These are phyloP conservation scores for Stenolophus ochropezus DNA, from an alignment of 2,888 invertebrate genomes.

Conservation along the genomic window DNA sequence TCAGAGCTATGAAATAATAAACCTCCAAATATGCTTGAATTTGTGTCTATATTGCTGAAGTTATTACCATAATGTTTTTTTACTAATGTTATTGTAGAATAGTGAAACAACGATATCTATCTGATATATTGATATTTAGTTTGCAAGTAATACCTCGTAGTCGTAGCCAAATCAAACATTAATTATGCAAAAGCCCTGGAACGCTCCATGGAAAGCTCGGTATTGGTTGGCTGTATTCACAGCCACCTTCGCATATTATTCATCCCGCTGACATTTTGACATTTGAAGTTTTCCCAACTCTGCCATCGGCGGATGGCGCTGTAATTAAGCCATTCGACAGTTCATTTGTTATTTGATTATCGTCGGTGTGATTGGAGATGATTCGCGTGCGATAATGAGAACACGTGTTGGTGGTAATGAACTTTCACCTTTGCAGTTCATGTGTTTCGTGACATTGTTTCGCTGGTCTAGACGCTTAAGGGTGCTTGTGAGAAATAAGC, in stretches of 20 bases:
- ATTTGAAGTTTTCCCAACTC: neutral
- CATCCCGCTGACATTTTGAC: neutral
- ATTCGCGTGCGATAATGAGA: neutral
- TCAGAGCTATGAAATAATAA: too few relatives aligned
- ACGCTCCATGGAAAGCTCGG: neutral
- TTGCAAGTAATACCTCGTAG: too few relatives aligned
- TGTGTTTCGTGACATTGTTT: slow-evolving; percentile 2
- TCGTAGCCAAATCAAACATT: too few relatives aligned
- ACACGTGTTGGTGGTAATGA: slow-evolving; percentile 3
- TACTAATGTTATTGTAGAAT: too few relatives aligned
- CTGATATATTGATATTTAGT: too few relatives aligned
- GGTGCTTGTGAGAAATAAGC: neutral
- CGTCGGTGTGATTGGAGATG: neutral
- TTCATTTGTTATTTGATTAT: neutral
- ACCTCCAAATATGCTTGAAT: too few relatives aligned
- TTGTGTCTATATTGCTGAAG: too few relatives aligned
- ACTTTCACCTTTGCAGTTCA: slow-evolving; percentile 5
- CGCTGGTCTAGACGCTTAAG: neutral
- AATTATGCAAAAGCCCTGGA: neutral
- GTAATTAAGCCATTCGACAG: neutral
- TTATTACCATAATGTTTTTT: too few relatives aligned
- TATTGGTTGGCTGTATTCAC: neutral
- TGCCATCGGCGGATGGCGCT: neutral
- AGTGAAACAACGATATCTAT: too few relatives aligned
- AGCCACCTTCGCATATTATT: neutral